Evolutionary conservation across 2,888 invertebrate genomes (phyloP).

Genomic region (Glyphotaelius pellucidus): DNA sequence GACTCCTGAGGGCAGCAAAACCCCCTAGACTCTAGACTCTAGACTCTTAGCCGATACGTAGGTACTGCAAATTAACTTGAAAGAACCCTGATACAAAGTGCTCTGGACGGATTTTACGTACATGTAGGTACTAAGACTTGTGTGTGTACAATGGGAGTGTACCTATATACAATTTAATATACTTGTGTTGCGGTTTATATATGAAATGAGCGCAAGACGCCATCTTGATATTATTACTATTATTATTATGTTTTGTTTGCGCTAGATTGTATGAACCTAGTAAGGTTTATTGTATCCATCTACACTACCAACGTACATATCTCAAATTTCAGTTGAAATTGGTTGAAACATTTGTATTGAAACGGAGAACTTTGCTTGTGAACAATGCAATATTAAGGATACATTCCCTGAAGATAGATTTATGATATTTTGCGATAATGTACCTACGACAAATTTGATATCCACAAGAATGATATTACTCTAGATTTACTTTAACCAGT

Average conservation of each 20-base stretch:
- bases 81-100: neutral
- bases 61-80: neutral
- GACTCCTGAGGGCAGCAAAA: neutral
- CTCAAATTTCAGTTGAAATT: neutral
- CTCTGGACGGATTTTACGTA: neutral
- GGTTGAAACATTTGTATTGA: neutral
- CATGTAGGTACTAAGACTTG: neutral
- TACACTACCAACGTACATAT: neutral
- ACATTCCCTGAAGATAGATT: neutral
- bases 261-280: neutral
- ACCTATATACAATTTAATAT: neutral
- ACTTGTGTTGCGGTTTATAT: conserved; percentile 11
- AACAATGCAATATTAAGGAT: neutral
- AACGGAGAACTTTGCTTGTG: neutral
- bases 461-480: neutral
- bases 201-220: conserved; percentile 5
- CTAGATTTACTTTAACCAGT: no score
- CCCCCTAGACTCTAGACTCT: neutral
- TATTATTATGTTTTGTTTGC: neutral
- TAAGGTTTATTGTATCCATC: neutral
- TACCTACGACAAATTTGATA: neutral
- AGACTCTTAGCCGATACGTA: neutral
- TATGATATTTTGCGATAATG: neutral
- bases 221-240: neutral
- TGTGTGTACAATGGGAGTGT: neutral